Evolutionary conservation across 2,888 invertebrate species (phyloP).

Genomic region (Prosopocoilus inquinatus): DNA sequence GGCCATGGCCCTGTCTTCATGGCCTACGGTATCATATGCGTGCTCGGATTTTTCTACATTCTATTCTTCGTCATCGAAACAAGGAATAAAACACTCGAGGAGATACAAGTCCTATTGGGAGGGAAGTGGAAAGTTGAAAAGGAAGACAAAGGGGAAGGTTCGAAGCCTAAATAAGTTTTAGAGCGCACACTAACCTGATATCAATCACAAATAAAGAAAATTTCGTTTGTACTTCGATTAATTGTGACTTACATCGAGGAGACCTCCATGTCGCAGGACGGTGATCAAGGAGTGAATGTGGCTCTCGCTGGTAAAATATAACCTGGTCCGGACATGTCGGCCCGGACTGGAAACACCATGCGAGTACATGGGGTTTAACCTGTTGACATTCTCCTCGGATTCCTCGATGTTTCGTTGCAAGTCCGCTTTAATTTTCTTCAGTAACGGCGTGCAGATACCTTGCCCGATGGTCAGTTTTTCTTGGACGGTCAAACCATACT

Average conservation of each 20-base stretch:
- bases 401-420: conserved; percentile 91
- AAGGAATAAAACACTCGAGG: conserved; percentile 52
- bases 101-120: conserved; percentile 50
- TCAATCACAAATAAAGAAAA: background rate
- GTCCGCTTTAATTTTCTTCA: conserved; percentile 94
- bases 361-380: conserved; percentile 95
- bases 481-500: conserved; percentile 92
- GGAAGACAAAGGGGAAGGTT: background rate
- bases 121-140: conserved; percentile 11
- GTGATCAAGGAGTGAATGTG: conserved; percentile 98
- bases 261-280: conserved; percentile 87
- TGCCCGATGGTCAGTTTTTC: conserved; percentile 97
- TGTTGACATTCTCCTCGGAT: conserved; percentile 90
- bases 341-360: conserved; percentile 98
- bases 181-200: background rate
- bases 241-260: conserved; percentile 69
- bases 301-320: conserved; percentile 99
- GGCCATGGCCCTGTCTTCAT: conserved; percentile 52
- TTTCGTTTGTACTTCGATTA: background rate
- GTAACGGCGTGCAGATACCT: conserved; percentile 93
- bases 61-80: conserved; percentile 56
- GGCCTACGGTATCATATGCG: conserved; percentile 53
- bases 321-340: conserved; percentile 94
- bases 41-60: conserved; percentile 52
- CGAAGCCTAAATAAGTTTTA: background rate